Evolutionary conservation across 23 tunicate genomes (phyloP), one percentile per base, ranked within the genome.

Genomic region (Halocynthia roretzi): DNA sequence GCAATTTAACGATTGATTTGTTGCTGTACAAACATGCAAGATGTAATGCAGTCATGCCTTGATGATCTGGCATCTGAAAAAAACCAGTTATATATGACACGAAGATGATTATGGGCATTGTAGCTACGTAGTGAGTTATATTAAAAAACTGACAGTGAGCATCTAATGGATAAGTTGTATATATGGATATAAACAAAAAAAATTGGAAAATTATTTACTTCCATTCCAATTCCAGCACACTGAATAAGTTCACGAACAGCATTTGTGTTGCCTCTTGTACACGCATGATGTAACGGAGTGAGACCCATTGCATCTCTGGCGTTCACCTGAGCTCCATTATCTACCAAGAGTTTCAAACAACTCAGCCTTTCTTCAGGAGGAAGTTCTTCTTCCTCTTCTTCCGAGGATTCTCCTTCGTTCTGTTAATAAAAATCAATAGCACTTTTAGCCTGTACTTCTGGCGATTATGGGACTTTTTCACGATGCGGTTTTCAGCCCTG

Each of bases 31-130:
- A 71, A 56, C 98, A 92, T 12, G 98, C 91, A 7, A 92, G 80
- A 57, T 92, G 90, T 67, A 92, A 76, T 10, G 98, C 85, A 17
- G 98, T 86, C 98, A 92, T 92, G 5, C 98, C 98, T 56, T 92
- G 98, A 62, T 92, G 84, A 68, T 92, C 98, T 0, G 92, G 57
- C 93, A 86, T 86, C 98, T 92, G 82, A 44, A 72, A 49, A 50
- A 70, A 40, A 2, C 62, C 0, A 76, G 31, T 62, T 76, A 62
- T 76, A 61, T 61, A 4, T 5, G 17, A 15, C 44, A 31, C 44
- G 44, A 31, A 0, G 4, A 31, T 31, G 15, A 15, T 5, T 68
- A n/a, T 40, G 40, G 14, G 5, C 22, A 68, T 0, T 2, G 44
- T 31, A 31, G 1, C 1, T 31, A 31, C 44, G 44, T 31, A 31